A percentile compares a stretch with the other conserved stretches of the same genome.
Evolutionary conservation across 30 jellyfish, hydroid and myxozoan species (phyloP).

Genomic region (Cassiopea xamachana): DNA sequence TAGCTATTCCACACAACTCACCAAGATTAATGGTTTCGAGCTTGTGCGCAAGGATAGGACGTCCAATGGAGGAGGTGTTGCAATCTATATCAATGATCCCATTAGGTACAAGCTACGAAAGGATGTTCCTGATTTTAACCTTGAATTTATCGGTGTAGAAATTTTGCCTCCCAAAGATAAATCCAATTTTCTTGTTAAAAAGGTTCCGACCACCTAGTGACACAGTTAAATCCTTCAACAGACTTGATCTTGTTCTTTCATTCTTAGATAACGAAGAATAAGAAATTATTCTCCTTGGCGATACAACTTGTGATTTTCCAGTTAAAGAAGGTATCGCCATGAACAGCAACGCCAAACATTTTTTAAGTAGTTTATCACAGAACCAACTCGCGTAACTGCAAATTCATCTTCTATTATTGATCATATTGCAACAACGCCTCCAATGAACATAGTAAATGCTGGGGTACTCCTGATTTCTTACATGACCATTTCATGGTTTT

Average conservation of each 20-base stretch:
- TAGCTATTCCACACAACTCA: not conserved
- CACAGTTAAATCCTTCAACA: conserved; percentile 49
- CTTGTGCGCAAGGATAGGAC: conserved; percentile 42
- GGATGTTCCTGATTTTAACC: conserved; percentile 38
- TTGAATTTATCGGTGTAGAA: conserved; percentile 41
- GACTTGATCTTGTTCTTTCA: conserved; percentile 12
- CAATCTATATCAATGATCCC: conserved; percentile 36
- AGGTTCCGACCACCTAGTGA: conserved; percentile 61
- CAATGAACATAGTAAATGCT: not conserved
- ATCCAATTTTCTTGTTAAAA: not conserved
- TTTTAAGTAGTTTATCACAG: not conserved
- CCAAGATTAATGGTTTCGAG: conserved; percentile 5
- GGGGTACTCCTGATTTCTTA: not conserved
- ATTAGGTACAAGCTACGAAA: conserved; percentile 12
- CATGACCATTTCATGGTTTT: not conserved
- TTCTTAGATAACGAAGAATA: conserved; percentile 26
- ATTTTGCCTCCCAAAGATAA: conserved; percentile 27
- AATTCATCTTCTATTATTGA: not conserved
- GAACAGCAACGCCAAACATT: not conserved
- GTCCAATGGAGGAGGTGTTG: conserved; percentile 38
- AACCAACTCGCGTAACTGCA: not conserved
- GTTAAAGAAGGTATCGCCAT: not conserved
- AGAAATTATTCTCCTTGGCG: conserved; percentile 47
- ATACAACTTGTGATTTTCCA: conserved; percentile 17
- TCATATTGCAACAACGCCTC: not conserved